phyloP scores from a whole-genome alignment of 2,888 invertebrate species.

The Patella pellucida region DNA sequence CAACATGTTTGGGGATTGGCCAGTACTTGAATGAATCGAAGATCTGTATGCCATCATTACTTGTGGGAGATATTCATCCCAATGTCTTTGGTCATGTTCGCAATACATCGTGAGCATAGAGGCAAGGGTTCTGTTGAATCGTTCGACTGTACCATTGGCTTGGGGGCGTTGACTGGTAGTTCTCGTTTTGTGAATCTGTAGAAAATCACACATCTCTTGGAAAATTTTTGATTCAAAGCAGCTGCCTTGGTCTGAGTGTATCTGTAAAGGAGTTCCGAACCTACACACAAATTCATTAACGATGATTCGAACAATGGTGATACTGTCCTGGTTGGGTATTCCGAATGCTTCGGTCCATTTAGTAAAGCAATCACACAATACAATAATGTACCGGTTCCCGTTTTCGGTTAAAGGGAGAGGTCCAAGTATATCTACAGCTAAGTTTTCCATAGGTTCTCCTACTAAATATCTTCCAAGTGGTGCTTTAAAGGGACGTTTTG shows the following conservation, averaged over 20 bases:
- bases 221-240: slow-evolving; percentile 27
- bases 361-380: slow-evolving; percentile 21
- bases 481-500: slow-evolving; percentile 1
- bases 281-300: slow-evolving; percentile 23
- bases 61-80: slow-evolving; percentile 33
- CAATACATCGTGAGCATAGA: slow-evolving; percentile 26
- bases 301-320: slow-evolving; percentile 13
- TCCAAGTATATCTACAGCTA: slow-evolving; percentile 19
- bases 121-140: slow-evolving; percentile 34
- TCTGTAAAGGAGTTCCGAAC: slow-evolving; percentile 24
- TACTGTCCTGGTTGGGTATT: slow-evolving; percentile 19
- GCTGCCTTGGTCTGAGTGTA: slow-evolving; percentile 27
- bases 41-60: slow-evolving; percentile 38
- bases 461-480: slow-evolving; percentile 6
- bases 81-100: slow-evolving; percentile 23
- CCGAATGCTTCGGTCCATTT: no score
- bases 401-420: slow-evolving; percentile 13
- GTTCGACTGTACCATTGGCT: slow-evolving; percentile 31
- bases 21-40: slow-evolving; percentile 26
- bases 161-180: slow-evolving; percentile 29
- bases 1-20: slow-evolving; percentile 35
- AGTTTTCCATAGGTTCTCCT: slow-evolving; percentile 18
- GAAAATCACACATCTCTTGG: slow-evolving; percentile 28
- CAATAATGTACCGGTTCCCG: slow-evolving; percentile 20
- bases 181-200: slow-evolving; percentile 31